These are phyloP conservation scores for Casuarius casuarius DNA, from an alignment of 2,113 vertebrate species.

Conservation along the genomic window DNA sequence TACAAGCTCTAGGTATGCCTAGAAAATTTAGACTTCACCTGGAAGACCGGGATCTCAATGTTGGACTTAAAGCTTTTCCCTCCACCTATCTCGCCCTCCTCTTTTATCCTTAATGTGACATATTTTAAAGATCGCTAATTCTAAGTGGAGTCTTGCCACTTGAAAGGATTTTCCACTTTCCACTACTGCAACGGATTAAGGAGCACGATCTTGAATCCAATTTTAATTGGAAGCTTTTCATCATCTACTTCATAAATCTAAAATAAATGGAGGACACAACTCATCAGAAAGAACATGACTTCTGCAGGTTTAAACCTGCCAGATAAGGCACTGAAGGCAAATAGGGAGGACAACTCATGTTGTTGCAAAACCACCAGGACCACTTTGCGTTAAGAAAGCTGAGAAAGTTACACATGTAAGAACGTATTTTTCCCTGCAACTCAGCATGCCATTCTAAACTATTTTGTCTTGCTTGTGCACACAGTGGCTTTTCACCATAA, in stretches of 20 bases:
- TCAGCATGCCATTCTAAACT: not conserved
- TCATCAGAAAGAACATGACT: not conserved
- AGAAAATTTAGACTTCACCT: not conserved
- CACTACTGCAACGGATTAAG: not conserved
- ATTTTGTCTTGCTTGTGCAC: not conserved
- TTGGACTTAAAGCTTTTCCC: not conserved
- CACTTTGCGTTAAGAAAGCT: not conserved
- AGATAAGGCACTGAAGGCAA: not conserved
- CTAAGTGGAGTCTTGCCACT: not conserved
- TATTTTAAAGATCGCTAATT: too few relatives aligned
- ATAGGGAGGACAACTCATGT: not conserved
- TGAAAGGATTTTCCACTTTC: too few relatives aligned
- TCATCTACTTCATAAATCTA: not conserved
- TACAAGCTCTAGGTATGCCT: not conserved
- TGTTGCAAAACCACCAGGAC: not conserved
- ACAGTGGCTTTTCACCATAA: not conserved
- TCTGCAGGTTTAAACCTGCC: not conserved
- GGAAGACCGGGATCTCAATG: not conserved
- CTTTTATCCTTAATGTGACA: not conserved
- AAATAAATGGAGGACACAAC: not conserved
- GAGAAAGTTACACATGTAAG: not conserved
- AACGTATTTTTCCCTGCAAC: not conserved
- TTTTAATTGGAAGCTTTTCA: not conserved
- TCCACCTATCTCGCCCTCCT: not conserved
- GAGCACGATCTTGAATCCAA: not conserved